Evolutionary conservation across 2,113 vertebrate species (phyloP).

Genomic region (Rhipidura dahli): DNA sequence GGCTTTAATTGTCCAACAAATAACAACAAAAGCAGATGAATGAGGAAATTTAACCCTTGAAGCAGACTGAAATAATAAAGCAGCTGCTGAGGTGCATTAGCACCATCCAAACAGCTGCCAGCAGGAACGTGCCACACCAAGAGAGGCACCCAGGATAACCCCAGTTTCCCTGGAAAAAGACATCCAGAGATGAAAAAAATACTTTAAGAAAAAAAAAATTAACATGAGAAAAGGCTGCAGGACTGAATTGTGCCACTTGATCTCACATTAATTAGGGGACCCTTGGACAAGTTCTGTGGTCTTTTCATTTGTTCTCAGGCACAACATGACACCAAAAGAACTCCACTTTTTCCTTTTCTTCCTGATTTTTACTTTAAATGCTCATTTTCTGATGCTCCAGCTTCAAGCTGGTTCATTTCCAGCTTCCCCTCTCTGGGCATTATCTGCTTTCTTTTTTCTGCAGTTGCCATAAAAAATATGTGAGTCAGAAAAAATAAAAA

Average conservation of each 20-base stretch:
- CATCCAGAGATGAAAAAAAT: neutral
- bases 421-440: conserved; percentile 17
- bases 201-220: neutral
- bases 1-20: neutral
- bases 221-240: neutral
- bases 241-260: neutral
- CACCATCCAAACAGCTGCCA: neutral
- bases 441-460: conserved; percentile 5
- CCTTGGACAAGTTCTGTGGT: neutral
- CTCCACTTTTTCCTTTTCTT: neutral
- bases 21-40: neutral
- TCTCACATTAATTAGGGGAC: neutral
- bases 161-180: neutral
- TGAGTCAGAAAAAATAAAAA: conserved; percentile 42
- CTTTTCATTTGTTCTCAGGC: neutral
- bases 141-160: neutral
- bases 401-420: neutral
- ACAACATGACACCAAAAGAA: neutral
- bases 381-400: neutral
- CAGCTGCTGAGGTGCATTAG: neutral
- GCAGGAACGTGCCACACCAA: neutral
- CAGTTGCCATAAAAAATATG: conserved; percentile 27
- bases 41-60: neutral
- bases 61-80: neutral
- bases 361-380: neutral